Base-by-base conservation (phyloP, 2,113 vertebrate species). In the Amblyornis subalaris region DNA sequence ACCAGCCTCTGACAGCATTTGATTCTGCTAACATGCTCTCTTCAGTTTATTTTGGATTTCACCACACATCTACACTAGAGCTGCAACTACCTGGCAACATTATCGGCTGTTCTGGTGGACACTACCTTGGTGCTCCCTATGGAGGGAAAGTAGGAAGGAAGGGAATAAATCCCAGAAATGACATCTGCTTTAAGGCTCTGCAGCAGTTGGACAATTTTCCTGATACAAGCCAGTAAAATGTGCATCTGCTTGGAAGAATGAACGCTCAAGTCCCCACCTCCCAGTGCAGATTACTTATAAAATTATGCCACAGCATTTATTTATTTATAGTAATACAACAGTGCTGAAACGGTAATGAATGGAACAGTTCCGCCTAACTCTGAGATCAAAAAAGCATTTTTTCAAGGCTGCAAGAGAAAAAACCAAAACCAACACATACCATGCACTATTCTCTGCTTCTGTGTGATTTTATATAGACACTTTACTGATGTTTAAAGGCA, bases 41-140 rank as follows among this genome's bases (percentile, higher is more conserved):
- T 74, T n/a, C 50, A 72, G 18, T 36, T 85, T 54, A 73, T 57
- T 93, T 84, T 74, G 81, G n/a, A 88, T 93, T 91, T 95, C 64
- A 55, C 29, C 80, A 36, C 66, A 33, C 24, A 64, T 47, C 77
- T 64, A 35, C 26, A 33, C 36, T 40, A 85, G 70, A 89, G 66
- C 53, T 25, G 45, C 42, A 86, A 69, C 53, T 13, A 72, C 14
- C 45, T 58, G 54, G 38, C 42, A 72, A 85, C 10, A 33, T 36
- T 48, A 62, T 16, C 58, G 66, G 62, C 38, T 69, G 22, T 45
- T 67, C 48, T 48, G 44, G 28, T 60, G 62, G 72, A 90, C 33
- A 23, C 31, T 23, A 4, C 13, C 35, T n/a, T 51, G 21, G 29
- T 66, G 58, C 36, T 48, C 65, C 51, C 40, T 22, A 1, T 12